Evolutionary conservation across 2,888 invertebrate genomes (phyloP), one percentile per base, ranked within the genome.

Genomic region (Drosophila setosimentum): DNA sequence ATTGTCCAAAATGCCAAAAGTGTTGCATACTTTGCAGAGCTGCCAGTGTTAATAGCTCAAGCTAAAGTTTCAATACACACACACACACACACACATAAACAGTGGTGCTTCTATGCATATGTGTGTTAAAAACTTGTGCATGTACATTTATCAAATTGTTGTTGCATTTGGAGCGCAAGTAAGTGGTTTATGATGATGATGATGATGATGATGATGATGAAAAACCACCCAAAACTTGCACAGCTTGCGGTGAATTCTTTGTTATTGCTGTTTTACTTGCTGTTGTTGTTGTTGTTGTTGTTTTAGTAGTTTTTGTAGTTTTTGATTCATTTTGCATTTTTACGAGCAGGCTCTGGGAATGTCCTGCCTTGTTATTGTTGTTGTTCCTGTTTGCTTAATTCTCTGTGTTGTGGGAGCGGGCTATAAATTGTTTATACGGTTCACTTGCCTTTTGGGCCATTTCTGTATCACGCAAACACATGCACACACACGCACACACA

Each of bases 101-200:
- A 24, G 7, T 24, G 7, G 1, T 32, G 13, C 32, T 32, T 18
- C 55, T 30, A 16, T 53, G 32, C 40, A 57, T 61, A 64, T 60
- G 57, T 24, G 45, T 45, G 45, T 21, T 54, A 55, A 29, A 82
- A 75, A 61, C 48, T 79, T 69, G 53, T 84, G 67, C 66, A 49
- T 68, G 64, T 61, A 65, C 78, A 83, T 85, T 77, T 89, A 85
- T 85, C 87, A 84, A 89, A 78, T 76, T 82, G 83, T 84, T 87
- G 82, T 73, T 88, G 84, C 82, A 87, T 87, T 89, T 85, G 82
- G 84, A 89, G 89, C 89, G 89, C 87, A 85, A 85, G 89, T 85
- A 85, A 86, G 87, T 89, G 85, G 85, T 89, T 85, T 85, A 85
- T 89, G 87, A 89, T 85, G 87, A 85, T 89, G 84, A 75, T 13